Evolutionary conservation across 2,797 vertebrate genomes (phyloP), one percentile per base, ranked within the genome.

Genomic region (Sebastes baramenuke): DNA sequence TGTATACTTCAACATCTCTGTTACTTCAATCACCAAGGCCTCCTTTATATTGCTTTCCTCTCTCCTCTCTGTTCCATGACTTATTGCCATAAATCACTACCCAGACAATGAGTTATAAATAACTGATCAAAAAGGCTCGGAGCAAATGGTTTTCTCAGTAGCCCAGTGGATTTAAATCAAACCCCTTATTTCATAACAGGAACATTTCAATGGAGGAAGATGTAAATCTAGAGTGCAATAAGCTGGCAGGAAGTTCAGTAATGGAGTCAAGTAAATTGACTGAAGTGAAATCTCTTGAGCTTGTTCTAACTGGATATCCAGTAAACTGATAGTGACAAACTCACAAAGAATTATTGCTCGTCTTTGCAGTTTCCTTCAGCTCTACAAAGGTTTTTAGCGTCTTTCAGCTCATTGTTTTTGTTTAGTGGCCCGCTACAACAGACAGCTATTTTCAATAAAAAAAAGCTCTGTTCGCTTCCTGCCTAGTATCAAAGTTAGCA

Each of bases 61-160:
- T 81, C 77, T 77, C 71, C 29, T 83, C 55, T 72, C 78, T 80
- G 78, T 77, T 80, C 61, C 38, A 72, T 82, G 70, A 86, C 60
- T 90, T 89, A 84, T 82, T 88, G 86, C 72, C 75, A 80, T 84
- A 77, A 89, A 87, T 84, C 82, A 74, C 68, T 77, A 83, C 65
- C 62, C 78, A 77, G 80, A 86, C 72, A 85, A 83, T 81, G 54
- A 86, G 42, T 56, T 72, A 83, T 83, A 91, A 92, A 93, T 91
- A 91, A 86, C 56, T 9, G 60, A 80, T 84, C 68, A 87, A 81
- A 84, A 66, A 54, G 32, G 20, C 29, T 64, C 22, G 10, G 56
- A 72, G 27, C 46, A 81, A 79, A 87, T 88, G 72, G 36, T 77
- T 86, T 90, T 87, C 65, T 83, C 83, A 77, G 49, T 52, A 46